Percentiles rank a stretch among this genome's conserved stretches.
Conservation (phyloP, 2,113 vertebrate genomes). For the Arenaria interpres region DNA sequence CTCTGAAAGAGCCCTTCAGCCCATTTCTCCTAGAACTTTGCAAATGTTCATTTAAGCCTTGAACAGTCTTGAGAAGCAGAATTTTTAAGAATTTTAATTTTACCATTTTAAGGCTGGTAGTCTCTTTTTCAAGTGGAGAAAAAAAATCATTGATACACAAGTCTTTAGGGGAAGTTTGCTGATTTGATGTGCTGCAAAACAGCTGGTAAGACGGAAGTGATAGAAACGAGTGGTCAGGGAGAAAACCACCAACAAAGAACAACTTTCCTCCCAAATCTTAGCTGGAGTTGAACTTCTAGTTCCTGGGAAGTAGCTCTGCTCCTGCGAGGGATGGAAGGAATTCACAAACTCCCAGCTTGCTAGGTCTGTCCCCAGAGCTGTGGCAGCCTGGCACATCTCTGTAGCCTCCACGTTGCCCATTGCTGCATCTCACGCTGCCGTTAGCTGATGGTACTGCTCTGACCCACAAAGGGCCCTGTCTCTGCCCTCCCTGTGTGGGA, state of each 20-base stretch:
- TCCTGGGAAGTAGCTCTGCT: background rate
- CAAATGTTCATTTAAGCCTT: background rate
- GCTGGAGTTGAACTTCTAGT: background rate
- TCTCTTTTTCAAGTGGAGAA: background rate
- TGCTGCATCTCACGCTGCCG: fast-evolving
- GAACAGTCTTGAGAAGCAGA: background rate
- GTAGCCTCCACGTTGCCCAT: fast-evolving
- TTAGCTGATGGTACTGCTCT: background rate
- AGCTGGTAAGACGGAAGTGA: background rate
- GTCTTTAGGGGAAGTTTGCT: background rate
- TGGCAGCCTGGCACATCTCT: background rate
- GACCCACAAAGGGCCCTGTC: background rate
- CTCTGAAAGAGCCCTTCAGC: background rate
- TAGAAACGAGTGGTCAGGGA: background rate
- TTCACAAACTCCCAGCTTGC: background rate
- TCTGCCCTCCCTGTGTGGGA: background rate
- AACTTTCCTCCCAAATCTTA: background rate
- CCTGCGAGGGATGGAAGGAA: background rate
- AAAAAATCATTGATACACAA: background rate
- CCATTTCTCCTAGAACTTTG: background rate
- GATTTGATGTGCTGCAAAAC: background rate
- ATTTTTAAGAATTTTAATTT: background rate
- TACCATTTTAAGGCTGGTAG: background rate
- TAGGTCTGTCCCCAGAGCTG: background rate
- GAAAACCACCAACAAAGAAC: background rate